Evolutionary conservation across 2,888 invertebrate genomes (phyloP), one percentile per base, ranked within the genome.

Genomic region (Athripsodes cinereus): DNA sequence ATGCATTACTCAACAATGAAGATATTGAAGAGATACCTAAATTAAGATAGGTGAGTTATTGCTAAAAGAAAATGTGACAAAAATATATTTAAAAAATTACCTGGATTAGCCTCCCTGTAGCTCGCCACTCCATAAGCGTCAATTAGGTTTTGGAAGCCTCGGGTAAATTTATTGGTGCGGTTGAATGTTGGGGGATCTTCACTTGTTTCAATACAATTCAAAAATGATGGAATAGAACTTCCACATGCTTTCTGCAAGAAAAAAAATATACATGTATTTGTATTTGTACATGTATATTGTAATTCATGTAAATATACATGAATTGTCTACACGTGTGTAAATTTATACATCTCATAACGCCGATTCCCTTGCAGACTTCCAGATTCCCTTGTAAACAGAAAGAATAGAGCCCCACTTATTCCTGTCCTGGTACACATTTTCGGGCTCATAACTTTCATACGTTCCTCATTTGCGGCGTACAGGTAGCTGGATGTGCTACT

Each of bases 51-150:
- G 31, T n/a, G n/a, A n/a, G n/a, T n/a, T n/a, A n/a, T n/a, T n/a
- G n/a, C n/a, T n/a, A n/a, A n/a, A n/a, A n/a, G n/a, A 34, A 34
- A 34, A 50, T 16, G 13, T 20, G 10, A 50, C 6, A 19, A 10
- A 50, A 50, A 11, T 16, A 50, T 10, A 20, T 18, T 11, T 18
- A 50, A n/a, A n/a, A n/a, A n/a, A 22, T 10, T 18, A 88, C 88
- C 87, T 66, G 94, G 94, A 76, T 95, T 97, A 62, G 90, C 89
- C 76, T 97, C 96, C 62, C 93, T 82, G 73, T 97, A 97, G 31
- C 88, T 87, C 55, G 95, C 92, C 22, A 96, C 86, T 59, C 96
- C 97, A 70, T 96, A 97, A 0, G 96, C 83, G 73, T 96, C 92
- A 65, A 97, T 93, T 65, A 97, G 84, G 69, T 84, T 86, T 75